Base-by-base conservation (phyloP, 1,140 invertebrate genomes). In the Nasonia longicornis region DNA sequence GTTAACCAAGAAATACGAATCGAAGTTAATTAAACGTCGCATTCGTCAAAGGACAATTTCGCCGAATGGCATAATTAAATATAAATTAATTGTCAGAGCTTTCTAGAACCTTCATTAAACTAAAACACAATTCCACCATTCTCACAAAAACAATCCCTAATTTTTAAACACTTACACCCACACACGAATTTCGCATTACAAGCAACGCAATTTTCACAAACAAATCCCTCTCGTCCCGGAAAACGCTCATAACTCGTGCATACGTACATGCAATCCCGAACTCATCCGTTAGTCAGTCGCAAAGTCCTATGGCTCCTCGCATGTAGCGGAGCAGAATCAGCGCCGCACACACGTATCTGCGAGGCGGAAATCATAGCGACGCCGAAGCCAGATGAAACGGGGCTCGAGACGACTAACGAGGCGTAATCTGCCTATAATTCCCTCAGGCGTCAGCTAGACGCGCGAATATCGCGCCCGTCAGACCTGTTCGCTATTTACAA, bases 311-410 rank as follows among this genome's bases (percentile, higher is more conserved):
- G 63, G 63, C 26, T 11, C 26, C 22, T 66, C 63, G 22, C 4
- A 64, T n/a, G 20, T 20, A 66, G 6, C 64, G 22, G 8, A 2
- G 26, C 11, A 4, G 64, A 12, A 29, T 29, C 26, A 29, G 22
- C 64, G 22, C 6, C 14, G 63, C 14, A n/a, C 16, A 67, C 64
- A 31, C 64, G 26, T 58, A n/a, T 58, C 52, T 58, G 52, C 6
- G 16, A 20, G 29, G 10, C 26, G 64, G 64, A 67, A 67, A 29
- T 67, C 64, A 67, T 31, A 29, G 29, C 64, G 64, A 29, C 64
- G 29, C 31, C 26, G 64, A 67, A 58, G 64, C 29, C 64, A 67
- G 26, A 67, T 67, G 64, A 67, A 67, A 67, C 64, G 64, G 26
- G 64, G 64, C 64, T 67, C 64, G 64, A 67, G 64, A n/a, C 20